Percentiles rank a stretch among this genome's conserved stretches.
phyloP scores from a whole-genome alignment of 2,797 vertebrate genomes.

The Picus viridis region DNA sequence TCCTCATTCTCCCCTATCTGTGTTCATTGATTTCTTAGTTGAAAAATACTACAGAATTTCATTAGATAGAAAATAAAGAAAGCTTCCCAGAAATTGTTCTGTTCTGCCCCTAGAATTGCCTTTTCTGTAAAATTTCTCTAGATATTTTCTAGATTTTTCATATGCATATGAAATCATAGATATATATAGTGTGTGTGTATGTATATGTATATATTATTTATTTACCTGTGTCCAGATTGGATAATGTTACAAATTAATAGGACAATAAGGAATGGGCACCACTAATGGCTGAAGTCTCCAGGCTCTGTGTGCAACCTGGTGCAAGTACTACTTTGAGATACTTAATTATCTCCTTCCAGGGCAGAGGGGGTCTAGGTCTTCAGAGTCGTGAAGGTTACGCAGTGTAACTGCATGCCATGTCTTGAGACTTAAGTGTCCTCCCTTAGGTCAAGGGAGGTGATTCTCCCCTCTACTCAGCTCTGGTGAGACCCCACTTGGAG shows the following conservation, averaged over 20 bases:
- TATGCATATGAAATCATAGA: background rate
- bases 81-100: background rate
- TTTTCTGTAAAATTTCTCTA: background rate
- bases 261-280: background rate
- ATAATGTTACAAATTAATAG: background rate
- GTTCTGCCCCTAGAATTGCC: background rate
- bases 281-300: background rate
- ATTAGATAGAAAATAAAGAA: background rate
- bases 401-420: rapidly evolving
- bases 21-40: background rate
- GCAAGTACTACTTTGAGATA: background rate
- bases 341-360: background rate
- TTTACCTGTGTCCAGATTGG: background rate
- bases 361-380: background rate
- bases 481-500: no score
- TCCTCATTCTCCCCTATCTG: background rate
- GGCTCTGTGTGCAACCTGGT: background rate
- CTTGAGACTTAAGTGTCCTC: background rate
- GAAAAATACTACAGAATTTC: background rate
- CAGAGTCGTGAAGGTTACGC: background rate
- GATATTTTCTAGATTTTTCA: background rate
- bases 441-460: no score
- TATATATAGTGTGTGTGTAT: background rate
- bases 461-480: no score
- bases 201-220: no score